phyloP scores from a whole-genome alignment of 23 tunicate species.

The Halocynthia roretzi region DNA sequence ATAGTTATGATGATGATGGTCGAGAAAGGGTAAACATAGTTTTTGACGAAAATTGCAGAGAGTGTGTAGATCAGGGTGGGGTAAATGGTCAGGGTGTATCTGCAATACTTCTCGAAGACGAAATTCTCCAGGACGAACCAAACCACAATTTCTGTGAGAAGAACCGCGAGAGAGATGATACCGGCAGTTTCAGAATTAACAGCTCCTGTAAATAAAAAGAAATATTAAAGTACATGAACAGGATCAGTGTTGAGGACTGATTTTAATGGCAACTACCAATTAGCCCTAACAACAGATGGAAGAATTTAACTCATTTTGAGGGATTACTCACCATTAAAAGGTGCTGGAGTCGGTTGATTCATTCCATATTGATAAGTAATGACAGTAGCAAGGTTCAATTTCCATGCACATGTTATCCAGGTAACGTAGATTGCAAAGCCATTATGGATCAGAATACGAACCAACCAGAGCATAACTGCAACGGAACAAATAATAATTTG shows the following conservation, averaged over 20 bases:
- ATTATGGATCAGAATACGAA: constrained; percentile 50
- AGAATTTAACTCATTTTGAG: too few relatives aligned
- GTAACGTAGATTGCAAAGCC: constrained; percentile 39
- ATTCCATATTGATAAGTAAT: constrained; percentile 31
- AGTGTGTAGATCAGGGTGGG: constrained; percentile 53
- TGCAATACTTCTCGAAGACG: constrained; percentile 48
- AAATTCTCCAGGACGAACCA: constrained; percentile 69
- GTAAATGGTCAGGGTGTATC: constrained; percentile 67
- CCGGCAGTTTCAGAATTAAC: constrained; percentile 31
- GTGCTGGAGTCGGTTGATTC: too few relatives aligned
- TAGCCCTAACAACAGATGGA: too few relatives aligned
- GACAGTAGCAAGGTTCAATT: constrained; percentile 35
- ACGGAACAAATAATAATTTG: neutral
- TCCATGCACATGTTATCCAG: constrained; percentile 47
- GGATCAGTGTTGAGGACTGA: too few relatives aligned
- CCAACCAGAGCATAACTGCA: constrained; percentile 50
- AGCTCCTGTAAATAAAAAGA: constrained; percentile 22
- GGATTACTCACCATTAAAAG: too few relatives aligned
- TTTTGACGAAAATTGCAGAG: constrained; percentile 40
- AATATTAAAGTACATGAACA: too few relatives aligned
- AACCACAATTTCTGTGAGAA: constrained; percentile 34
- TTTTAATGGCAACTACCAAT: too few relatives aligned
- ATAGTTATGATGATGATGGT: constrained; percentile 1
- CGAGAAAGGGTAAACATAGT: neutral
- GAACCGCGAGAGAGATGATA: constrained; percentile 28